Percentiles rank a stretch among this genome's conserved stretches.
phyloP scores from a whole-genome alignment of 2,113 vertebrate species.

The Geothlypis trichas region DNA sequence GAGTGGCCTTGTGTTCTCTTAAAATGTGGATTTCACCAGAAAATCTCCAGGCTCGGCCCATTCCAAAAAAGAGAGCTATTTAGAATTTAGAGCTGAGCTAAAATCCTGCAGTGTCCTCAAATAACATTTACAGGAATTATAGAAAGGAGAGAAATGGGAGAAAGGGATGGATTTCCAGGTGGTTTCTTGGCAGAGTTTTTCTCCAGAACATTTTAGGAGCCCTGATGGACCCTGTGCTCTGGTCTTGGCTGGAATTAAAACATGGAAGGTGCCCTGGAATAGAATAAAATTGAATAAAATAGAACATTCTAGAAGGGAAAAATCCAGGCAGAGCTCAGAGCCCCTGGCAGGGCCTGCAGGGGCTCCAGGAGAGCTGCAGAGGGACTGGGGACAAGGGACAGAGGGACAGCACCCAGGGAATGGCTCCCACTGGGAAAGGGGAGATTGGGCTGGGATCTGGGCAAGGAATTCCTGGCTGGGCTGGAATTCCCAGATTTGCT shows the following conservation, averaged over 20 bases:
- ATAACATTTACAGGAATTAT: neutral
- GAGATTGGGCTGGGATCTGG: neutral
- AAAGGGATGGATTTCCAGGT: neutral
- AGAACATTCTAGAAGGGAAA: neutral
- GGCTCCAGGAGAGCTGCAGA: neutral
- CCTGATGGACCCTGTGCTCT: neutral
- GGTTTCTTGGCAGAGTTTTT: fast-evolving
- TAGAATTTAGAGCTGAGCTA: neutral
- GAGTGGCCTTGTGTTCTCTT: fast-evolving
- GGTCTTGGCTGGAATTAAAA: neutral
- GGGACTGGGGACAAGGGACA: neutral
- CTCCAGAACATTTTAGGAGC: neutral
- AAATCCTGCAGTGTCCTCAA: neutral
- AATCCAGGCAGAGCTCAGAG: fast-evolving
- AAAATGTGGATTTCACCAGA: neutral
- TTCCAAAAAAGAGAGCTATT: neutral
- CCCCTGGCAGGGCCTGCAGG: fast-evolving
- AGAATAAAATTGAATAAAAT: neutral
- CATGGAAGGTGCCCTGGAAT: neutral
- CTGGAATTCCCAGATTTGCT: neutral
- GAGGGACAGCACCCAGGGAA: neutral
- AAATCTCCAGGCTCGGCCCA: neutral
- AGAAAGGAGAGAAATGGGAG: neutral
- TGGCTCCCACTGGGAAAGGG: neutral
- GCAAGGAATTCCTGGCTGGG: neutral